Base-by-base conservation (phyloP, 2,113 vertebrate genomes). In the Amphiprion percula region DNA sequence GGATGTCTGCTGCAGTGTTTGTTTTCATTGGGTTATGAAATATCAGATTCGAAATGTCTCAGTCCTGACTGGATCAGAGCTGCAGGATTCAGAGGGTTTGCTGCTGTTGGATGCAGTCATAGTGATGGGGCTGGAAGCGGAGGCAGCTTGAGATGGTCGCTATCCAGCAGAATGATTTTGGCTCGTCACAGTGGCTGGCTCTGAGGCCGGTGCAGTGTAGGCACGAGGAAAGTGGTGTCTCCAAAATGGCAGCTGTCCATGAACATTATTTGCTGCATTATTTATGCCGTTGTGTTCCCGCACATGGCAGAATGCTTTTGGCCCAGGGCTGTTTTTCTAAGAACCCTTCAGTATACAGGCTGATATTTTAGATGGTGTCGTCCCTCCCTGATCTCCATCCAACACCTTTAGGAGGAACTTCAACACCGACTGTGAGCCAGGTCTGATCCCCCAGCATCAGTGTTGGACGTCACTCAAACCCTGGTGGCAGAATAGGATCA, bases 231-330 rank as follows among this genome's bases (percentile, higher is more conserved):
- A 78, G 63, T 61, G 53, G 47, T 66, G 56, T 61, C 53, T 74
- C 74, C 64, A 75, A 80, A 77, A 80, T 82, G 81, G 74, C 86
- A 77, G 71, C 80, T 41, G 58, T 60, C 52, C 70, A 81, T 2
- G 0, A 55, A 49, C 37, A 14, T 52, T 53, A 37, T 21, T 33
- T 52, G 37, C 62, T 66, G 33, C 12, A 55, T 44, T 46, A 77
- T 56, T 62, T 26, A 54, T 58, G 12, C 58, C n/a, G 58, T 61
- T 21, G 70, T 7, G 54, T 39, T 62, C 1, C 60, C 65, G 26
- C 14, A 33, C 7, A 59, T 4, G 37, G 46, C 5, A 6, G 11
- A 53, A 39, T 70, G 61, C 10, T 19, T 71, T 66, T 1, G 39
- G 49, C 19, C 49, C 2, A 19, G n/a, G 49, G 49, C 19, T 21